phyloP scores from a whole-genome alignment of 2,888 invertebrate species.

The Julus scandinavius region DNA sequence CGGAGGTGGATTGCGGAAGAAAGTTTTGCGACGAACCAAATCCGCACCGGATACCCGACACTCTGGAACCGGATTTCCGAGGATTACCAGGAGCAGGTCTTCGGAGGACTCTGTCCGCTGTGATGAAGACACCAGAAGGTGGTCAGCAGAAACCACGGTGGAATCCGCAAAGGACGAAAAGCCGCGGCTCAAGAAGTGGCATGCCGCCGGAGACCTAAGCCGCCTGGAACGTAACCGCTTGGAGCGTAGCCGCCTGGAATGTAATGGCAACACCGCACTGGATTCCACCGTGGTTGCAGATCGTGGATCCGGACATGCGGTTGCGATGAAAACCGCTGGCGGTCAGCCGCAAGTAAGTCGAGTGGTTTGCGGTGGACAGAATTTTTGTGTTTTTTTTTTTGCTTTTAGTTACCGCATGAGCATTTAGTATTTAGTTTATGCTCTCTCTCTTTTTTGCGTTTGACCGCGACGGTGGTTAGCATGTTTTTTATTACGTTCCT shows the following conservation, averaged over 20 bases:
- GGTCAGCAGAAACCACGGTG: neutral
- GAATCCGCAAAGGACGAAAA: neutral
- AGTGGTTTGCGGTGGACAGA: neutral
- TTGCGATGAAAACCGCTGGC: neutral
- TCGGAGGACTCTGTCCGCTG: neutral
- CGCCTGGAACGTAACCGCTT: neutral
- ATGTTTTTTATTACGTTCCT: no score
- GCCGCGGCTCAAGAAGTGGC: constrained; percentile 52
- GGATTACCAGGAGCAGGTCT: neutral
- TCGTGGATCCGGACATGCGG: neutral
- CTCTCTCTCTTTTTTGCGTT: constrained; percentile 3
- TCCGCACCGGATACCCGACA: no score
- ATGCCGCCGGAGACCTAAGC: constrained; percentile 22
- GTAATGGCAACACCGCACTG: neutral
- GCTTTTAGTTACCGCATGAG: neutral
- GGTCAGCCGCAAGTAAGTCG: constrained; percentile 39
- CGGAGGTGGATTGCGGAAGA: no score
- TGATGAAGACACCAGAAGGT: neutral
- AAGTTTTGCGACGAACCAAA: no score
- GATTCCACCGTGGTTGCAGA: no score
- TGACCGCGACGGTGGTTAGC: no score
- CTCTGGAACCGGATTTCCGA: no score
- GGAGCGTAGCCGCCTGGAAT: neutral
- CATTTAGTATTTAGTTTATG: neutral
- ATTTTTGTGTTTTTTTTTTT: neutral